Evolutionary conservation across 2,113 vertebrate genomes (phyloP), one percentile per base, ranked within the genome.

Genomic region (Apeltes quadracus): DNA sequence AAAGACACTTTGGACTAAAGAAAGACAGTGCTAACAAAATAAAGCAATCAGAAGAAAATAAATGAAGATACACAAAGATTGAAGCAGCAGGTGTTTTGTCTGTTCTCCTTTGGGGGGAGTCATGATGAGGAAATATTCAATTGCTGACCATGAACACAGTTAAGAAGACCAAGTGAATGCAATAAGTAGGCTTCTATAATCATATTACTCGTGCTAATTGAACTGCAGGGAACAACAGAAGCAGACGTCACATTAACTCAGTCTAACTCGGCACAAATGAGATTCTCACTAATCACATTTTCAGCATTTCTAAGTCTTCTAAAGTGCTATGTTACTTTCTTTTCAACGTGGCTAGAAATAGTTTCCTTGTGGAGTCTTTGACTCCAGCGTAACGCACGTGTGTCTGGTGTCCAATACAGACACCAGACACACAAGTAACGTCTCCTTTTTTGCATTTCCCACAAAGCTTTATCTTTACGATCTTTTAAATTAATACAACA

Each of bases 151-250:
- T 32, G 67, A 87, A 77, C 83, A 85, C 63, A 84, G 63, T 86
- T 87, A 75, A 90, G 88, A 85, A 82, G 80, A 69, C 67, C 72
- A 87, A 85, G 61, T 59, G 76, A 85, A 76, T 76, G 80, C 78
- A 85, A 84, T 81, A 79, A 85, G 84, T 55, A 63, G 63, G 27
- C 77, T 84, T 76, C 16, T 38, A 86, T 87, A 69, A 86, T 88
- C 59, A 54, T 79, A 75, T 76, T 87, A 78, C 63, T 72, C 66
- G 69, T 32, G 53, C 79, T 79, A 82, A 87, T 80, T 76, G 59
- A 79, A 81, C 78, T 68, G 56, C 79, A 82, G 79, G 75, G 73
- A 86, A 82, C 72, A 87, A 75, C 32, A 64, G 51, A 8, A 73
- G 55, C 73, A 83, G 75, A 72, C 72, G 43, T 53, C 38, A 48